Base-by-base conservation (phyloP, 2,888 invertebrate species). In the Drosophila picticornis region DNA sequence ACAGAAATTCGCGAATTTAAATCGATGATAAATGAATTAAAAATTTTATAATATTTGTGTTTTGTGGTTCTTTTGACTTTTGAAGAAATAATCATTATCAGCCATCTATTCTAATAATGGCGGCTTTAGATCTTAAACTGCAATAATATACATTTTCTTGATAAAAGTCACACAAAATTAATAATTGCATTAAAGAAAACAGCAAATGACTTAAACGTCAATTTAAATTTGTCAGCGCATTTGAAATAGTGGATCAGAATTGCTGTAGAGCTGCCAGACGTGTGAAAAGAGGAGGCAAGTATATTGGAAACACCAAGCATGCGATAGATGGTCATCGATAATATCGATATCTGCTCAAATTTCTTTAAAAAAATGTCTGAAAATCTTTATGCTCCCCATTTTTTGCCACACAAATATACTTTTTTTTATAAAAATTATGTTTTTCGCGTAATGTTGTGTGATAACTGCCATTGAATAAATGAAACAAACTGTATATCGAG, bases 211-310 rank as follows among this genome's bases (percentile, higher is more conserved):
- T 50, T 50, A 27, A 50, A 27, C 1, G 16, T 13, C 0, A 13
- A 38, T 29, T n/a, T n/a, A 29, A 38, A 27, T 16, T 27, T n/a
- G 25, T 16, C 46, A 13, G n/a, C n/a, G 9, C 19, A 16, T 53
- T 2, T 1, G 27, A 52, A 61, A 48, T 62, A 43, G 51, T 13
- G 40, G 43, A 29, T n/a, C 4, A 25, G n/a, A 48, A 51, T 31
- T 27, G 27, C 13, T 36, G 40, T n/a, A n/a, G 34, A 5, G 61
- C 4, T 77, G 66, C 70, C 77, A 67, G 50, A 67, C 27, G 11
- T 40, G 48, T 52, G 19, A 32, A 75, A 57, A 36, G 1, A 48
- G 38, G n/a, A 38, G 7, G 11, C 13, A 36, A 34, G 5, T 31
- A 43, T 3, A 2, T 25, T 46, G 46, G 9, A 4, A 1, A 31